Percentiles rank a stretch among this genome's conserved stretches.
Conservation (phyloP, 1,140 invertebrate species). For the Drosophila nigrodunni region DNA sequence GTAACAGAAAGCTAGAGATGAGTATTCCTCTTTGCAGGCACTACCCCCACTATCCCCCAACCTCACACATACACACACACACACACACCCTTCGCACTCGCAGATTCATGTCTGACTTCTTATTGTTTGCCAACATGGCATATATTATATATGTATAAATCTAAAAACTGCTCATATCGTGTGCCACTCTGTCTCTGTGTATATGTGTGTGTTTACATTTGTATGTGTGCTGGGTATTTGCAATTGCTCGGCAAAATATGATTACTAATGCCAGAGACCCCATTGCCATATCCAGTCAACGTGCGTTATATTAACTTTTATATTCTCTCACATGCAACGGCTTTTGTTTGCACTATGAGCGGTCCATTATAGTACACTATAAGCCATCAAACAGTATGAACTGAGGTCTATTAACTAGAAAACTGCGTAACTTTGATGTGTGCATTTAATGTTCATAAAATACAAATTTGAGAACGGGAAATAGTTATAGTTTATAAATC, state of each 20-base stretch:
- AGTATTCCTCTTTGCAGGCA: neutral
- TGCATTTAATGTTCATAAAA: neutral
- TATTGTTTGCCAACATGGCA: constrained; percentile 68
- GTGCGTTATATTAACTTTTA: constrained; percentile 74
- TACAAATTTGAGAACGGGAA: neutral
- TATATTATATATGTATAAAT: constrained; percentile 65
- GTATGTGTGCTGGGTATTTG: constrained; percentile 52
- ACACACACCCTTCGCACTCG: neutral
- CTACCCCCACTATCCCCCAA: neutral
- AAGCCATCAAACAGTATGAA: neutral
- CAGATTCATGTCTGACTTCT: constrained; percentile 55
- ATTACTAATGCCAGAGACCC: constrained; percentile 71
- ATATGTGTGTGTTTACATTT: constrained; percentile 23
- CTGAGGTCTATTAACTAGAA: constrained; percentile 20
- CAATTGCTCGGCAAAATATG: constrained; percentile 73
- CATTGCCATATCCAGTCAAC: constrained; percentile 44
- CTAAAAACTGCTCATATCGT: constrained; percentile 78
- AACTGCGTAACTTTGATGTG: neutral
- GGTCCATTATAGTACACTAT: constrained; percentile 39
- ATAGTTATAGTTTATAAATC: too few relatives aligned
- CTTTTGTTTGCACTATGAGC: constrained; percentile 55
- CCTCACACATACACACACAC: too few relatives aligned
- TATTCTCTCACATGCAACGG: constrained; percentile 28
- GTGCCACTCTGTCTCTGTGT: constrained; percentile 5
- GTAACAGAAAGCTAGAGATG: constrained; percentile 59